Evolutionary conservation across 2,113 vertebrate species (phyloP), one percentile per base, ranked within the genome.

Genomic region (Urocynchramus pylzowi): DNA sequence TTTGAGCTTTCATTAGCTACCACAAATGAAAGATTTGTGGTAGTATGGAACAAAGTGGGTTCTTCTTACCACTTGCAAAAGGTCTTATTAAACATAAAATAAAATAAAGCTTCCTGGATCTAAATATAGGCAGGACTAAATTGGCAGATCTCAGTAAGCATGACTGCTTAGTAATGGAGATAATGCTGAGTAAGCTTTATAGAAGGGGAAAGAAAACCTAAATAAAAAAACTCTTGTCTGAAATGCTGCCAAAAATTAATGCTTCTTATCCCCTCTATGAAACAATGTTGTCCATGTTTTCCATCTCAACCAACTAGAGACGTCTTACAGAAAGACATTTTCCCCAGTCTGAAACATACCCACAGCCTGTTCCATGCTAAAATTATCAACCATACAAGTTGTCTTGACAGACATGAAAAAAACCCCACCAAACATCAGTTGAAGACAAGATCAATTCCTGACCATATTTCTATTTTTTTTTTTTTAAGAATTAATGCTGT

Each of bases 1-100:
- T 93, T 84, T 93, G 68, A 93, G 73, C 76, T 95, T 95, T 91
- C 84, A 97, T 92, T 97, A 89, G 59, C 54, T 83, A 85, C 92
- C 82, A 93, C 94, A 90, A 96, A 88, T 89, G 65, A 83, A 90
- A 96, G 88, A 80, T 93, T 90, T 93, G 90, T 92, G 93, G 90
- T 85, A 37, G 56, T n/a, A 27, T 67, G 76, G 73, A 90, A 92
- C 23, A 33, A 67, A 89, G 33, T 90, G 13, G 64, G 52, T 91
- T 87, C 57, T 93, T 39, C 45, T 68, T 82, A 80, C 77, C 45
- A 74, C 47, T 90, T 80, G 45, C n/a, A 88, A 90, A 83, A 90
- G 7, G 21, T 91, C 53, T 90, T 82, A 59, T 80, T 90, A 88
- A 91, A 82, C 67, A 77, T 45, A 64, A 71, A 83, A 33, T 73